Base-by-base conservation (phyloP, 2,113 vertebrate species). In the Muntiacus muntjak region DNA sequence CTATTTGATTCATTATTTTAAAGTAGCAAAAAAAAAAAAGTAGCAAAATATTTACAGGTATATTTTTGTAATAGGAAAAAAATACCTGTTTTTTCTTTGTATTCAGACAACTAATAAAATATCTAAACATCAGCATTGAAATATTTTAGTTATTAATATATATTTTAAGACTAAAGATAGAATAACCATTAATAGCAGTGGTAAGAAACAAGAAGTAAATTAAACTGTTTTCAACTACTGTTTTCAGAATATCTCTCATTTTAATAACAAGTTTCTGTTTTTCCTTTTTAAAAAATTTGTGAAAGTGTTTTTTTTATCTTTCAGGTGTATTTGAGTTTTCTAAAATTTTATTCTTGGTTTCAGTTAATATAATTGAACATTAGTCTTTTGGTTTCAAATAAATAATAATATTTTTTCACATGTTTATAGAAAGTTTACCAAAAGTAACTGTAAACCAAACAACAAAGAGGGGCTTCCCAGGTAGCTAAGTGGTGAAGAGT, bases 91-190 rank as follows among this genome's bases (percentile, higher is more conserved):
- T 87, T 86, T n/a, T 26, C 28, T 96, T 91, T 89, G 19, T 82
- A 81, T 60, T 60, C 21, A 62, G 15, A 92, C 9, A 95, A 76
- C 64, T 86, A 86, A 67, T 15, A 87, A 88, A 96, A 30, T 93
- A 84, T 19, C 50, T 91, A 26, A 94, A 94, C 12, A 26, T 83
- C 60, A 96, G 11, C 9, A 40, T 6, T 78, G 40, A 83, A 78
- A 89, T 91, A n/a, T 87, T 96, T 96, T 94, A 55, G 9, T 60
- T 94, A 74, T 13, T 74, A 40, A 74, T 40, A 23, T 62, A 4
- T 85, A 86, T 94, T 95, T 87, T 62, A 96, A 97, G 36, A 62
- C 25, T 82, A 88, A 93, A 45, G 23, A 40, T 57, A 89, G 45
- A 81, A 67, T 89, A 60, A 8, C 10, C 11, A 0, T 79, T 92